Conservation (phyloP, 2,113 vertebrate species). For the Pachycephala philippinensis region DNA sequence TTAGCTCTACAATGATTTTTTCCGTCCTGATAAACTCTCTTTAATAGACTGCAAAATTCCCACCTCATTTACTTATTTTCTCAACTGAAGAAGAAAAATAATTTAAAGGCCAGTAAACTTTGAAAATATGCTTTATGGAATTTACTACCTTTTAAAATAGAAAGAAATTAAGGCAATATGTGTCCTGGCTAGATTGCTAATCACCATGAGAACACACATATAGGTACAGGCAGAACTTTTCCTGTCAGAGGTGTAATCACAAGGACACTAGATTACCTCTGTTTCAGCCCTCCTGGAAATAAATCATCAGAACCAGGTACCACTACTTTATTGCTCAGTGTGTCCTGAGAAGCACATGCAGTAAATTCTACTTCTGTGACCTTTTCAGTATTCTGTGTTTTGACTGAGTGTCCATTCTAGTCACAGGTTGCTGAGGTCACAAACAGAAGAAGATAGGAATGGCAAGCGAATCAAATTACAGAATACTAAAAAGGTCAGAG, state of each 20-base stretch:
- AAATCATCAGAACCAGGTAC: conserved; percentile 34
- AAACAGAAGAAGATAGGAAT: conserved; percentile 52
- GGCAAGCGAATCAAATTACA: conserved; percentile 70
- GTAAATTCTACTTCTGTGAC: conserved; percentile 61
- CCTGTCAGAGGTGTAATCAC: neutral
- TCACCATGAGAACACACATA: neutral
- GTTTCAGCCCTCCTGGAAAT: neutral
- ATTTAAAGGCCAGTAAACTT: conserved; percentile 32
- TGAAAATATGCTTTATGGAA: conserved; percentile 6
- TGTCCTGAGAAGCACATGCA: conserved; percentile 38
- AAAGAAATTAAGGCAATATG: conserved; percentile 1
- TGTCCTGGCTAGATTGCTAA: neutral
- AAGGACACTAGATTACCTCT: neutral
- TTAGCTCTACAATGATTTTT: neutral
- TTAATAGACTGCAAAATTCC: neutral
- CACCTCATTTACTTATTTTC: conserved; percentile 11
- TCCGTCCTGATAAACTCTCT: neutral
- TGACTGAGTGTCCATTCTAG: conserved; percentile 70
- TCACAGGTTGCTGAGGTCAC: conserved; percentile 56
- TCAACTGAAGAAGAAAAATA: conserved; percentile 14
- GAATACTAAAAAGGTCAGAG: conserved; percentile 76
- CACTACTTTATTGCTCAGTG: conserved; percentile 22
- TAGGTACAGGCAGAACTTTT: neutral
- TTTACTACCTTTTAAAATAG: neutral
- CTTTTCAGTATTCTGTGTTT: conserved; percentile 72